Evolutionary conservation across 2,113 vertebrate species (phyloP), one percentile per base, ranked within the genome.

Genomic region (Verasper variegatus): DNA sequence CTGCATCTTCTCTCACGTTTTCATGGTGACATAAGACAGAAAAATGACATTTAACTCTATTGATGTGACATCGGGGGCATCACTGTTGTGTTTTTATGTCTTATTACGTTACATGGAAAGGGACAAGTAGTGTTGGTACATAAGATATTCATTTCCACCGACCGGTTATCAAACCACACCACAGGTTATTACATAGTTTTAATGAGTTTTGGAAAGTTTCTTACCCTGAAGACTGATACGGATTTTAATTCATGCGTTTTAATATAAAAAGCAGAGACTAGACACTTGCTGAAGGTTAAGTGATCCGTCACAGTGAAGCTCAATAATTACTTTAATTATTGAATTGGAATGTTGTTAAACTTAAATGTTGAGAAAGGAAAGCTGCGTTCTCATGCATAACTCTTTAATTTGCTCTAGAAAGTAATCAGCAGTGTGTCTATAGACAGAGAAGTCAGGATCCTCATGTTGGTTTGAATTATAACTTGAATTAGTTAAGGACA

Each of bases 251-350:
- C 10, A 57, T 66, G 14, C 70, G 18, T 55, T 6, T 31, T 47
- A 60, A 65, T 40, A 54, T 72, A 51, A 72, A 6, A 68, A 57
- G 49, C 40, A 60, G 31, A 59, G 35, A 59, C 31, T 11, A 45
- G 27, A 31, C 31, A 55, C 18, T 31, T 54, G 21, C 61, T 26
- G 10, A 40, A 31, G n/a, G 1, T 27, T 27, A 27, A 78, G 26
- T 59, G 21, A 71, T 61, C 51, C 64, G 55, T 73, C 57, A 68
- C 51, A 5, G 31, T 31, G 31, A 31, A 31, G 31, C 31, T 31
- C 31, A 31, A 8, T 31, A 31, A 31, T 31, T 7, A 31, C 31
- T 31, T 31, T 42, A 42, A 42, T 42, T 42, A 42, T 42, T 42
- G 13, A 13, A 42, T 31, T 31, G 31, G 31, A 31, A 31, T 31